These are phyloP conservation scores for Heliothis subflexa DNA, from an alignment of 1,140 invertebrate species.

Conservation along the genomic window DNA sequence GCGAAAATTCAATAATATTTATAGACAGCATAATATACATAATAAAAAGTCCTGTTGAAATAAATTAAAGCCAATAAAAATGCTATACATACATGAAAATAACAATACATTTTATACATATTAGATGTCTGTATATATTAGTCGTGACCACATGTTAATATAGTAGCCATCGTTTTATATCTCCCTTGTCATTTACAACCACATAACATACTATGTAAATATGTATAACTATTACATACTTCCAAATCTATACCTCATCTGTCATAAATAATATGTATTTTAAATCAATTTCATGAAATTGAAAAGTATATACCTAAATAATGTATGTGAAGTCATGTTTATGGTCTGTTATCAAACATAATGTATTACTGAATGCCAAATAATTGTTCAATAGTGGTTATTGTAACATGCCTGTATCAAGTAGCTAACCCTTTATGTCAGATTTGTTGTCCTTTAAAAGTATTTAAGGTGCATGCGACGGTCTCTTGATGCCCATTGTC, in stretches of 20 bases:
- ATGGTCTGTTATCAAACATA: background rate
- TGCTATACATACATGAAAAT: background rate
- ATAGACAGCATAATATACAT: constrained; percentile 3
- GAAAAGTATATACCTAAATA: background rate
- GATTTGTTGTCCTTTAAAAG: background rate
- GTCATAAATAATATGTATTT: constrained; percentile 18
- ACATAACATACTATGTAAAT: background rate
- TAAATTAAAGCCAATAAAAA: background rate
- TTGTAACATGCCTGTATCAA: too few relatives aligned
- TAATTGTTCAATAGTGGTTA: constrained; percentile 5
- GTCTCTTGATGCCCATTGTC: too few relatives aligned
- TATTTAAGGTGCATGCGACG: too few relatives aligned
- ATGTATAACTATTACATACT: background rate
- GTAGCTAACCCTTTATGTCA: background rate
- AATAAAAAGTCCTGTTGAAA: constrained; percentile 17
- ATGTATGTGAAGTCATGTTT: background rate
- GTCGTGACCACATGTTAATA: background rate
- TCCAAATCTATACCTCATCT: constrained; percentile 19
- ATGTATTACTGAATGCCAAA: constrained; percentile 15
- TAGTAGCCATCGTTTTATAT: constrained; percentile 1
- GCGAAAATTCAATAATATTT: background rate
- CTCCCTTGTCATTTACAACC: background rate
- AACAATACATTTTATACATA: background rate
- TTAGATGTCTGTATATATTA: background rate
- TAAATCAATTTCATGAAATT: background rate